Conservation (phyloP, 2,888 invertebrate genomes). For the Pantelozetes paolii region DNA sequence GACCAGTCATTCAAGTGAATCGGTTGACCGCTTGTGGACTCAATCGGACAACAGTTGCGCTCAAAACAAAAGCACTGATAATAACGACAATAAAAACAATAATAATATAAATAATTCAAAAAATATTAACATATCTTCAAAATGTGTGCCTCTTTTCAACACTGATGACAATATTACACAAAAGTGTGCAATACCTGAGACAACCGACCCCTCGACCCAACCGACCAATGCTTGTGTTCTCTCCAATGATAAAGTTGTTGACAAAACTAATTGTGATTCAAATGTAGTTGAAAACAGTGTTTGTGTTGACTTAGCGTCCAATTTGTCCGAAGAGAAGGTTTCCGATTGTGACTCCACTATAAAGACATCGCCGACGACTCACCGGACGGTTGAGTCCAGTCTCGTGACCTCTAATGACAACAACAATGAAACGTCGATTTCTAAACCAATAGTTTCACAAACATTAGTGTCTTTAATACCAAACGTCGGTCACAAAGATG, state of each 20-base stretch:
- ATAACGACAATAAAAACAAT: background rate
- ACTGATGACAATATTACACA: constrained; percentile 12
- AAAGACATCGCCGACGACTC: background rate
- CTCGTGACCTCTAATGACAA: background rate
- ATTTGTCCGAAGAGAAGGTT: background rate
- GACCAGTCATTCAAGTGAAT: background rate
- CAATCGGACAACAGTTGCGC: background rate
- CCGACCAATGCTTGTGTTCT: background rate
- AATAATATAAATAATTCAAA: background rate
- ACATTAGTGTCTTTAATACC: background rate
- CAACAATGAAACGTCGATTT: background rate
- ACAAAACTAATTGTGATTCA: background rate
- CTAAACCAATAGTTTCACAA: background rate
- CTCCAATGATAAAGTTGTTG: background rate
- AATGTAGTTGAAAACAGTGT: background rate
- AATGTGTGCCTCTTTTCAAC: constrained; percentile 15
- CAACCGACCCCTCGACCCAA: background rate
- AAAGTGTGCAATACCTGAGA: constrained; percentile 18
- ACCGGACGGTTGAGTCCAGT: background rate
- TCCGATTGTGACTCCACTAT: background rate
- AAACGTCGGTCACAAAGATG: background rate
- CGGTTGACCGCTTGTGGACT: background rate
- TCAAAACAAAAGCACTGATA: constrained; percentile 11
- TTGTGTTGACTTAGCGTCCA: background rate
- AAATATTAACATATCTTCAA: background rate